Percentiles rank a stretch among this genome's conserved stretches.
Conservation (phyloP, 64 coral and sea anemone species). For the Montipora foliosa region DNA sequence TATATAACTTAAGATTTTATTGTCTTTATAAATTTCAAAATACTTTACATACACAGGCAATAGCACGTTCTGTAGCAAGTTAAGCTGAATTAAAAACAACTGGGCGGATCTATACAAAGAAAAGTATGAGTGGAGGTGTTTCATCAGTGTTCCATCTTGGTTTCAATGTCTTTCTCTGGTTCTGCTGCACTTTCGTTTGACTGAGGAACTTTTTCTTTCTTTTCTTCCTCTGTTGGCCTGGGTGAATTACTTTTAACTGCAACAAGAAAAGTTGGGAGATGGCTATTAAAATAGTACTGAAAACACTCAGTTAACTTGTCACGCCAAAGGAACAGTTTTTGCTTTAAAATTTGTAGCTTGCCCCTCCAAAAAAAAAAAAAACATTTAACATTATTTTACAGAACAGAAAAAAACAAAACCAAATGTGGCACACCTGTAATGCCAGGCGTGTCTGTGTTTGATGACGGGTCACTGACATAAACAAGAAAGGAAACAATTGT, state of each 20-base stretch:
- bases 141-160: constrained; percentile 48
- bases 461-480: background rate
- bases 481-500: background rate
- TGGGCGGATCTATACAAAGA: constrained; percentile 16
- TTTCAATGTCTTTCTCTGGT: background rate
- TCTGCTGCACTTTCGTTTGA: constrained; percentile 7
- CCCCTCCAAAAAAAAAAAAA: background rate
- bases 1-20: constrained; percentile 55
- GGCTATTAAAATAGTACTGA: background rate
- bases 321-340: no score
- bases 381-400: background rate
- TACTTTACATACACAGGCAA: constrained; percentile 22
- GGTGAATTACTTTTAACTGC: constrained; percentile 46
- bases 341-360: no score
- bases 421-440: constrained; percentile 5
- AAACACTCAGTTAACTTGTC: background rate
- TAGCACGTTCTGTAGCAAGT: background rate
- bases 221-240: constrained; percentile 10
- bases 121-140: background rate
- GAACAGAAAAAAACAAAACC: background rate
- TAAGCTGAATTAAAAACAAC: background rate
- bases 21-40: constrained; percentile 4
- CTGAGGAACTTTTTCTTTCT: constrained; percentile 32
- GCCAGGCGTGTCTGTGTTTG: background rate
- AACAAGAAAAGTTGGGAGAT: background rate